Evolutionary conservation across 1,140 invertebrate species (phyloP), one percentile per base, ranked within the genome.

Genomic region (Danaus melanippus): DNA sequence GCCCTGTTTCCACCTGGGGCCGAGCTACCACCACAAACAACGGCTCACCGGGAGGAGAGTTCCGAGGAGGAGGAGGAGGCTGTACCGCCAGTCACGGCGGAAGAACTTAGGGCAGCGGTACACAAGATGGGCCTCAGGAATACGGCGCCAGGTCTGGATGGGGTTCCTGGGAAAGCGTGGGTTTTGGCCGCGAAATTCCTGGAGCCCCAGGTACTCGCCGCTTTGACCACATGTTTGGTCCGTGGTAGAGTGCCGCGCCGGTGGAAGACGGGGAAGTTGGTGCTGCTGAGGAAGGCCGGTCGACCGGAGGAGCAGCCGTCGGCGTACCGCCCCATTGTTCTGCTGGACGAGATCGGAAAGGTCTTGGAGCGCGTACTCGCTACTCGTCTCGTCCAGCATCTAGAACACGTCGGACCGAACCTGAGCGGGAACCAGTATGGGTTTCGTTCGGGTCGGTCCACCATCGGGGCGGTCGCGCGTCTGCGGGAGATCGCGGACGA

Each of bases 321-420:
- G n/a, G 42, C 42, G 2, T 46, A 53, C 12, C 42, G 17, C 17
- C 44, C 15, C 42, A 9, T 44, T 32, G 12, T 43, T 39, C 12
- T 53, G 15, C 43, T 53, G 5, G 51, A 53, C 17, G 44, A 53
- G 51, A 39, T 46, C 0, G 7, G 43, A 8, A 53, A 53, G 43
- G 5, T 49, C 17, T 49, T 49, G 6, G 42, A 53, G 51, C 42
- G 43, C 3, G n/a, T 53, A 0, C 2, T 46, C 42, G 51, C 43
- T 10, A 21, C 51, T 10, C 51, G 51, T 11, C 12, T 46, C 43
- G 10, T 11, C 10, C 1, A 46, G 11, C 51, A 53, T 11, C 43
- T 46, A 3, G 43, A 45, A 11, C 10, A 15, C 6, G 32, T 12
- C 2, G 51, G 51, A 2, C 51, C 51, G 21, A 21, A 53, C 51